phyloP scores from a whole-genome alignment of 1,140 invertebrate species.

The Condylostylus longicornis region DNA sequence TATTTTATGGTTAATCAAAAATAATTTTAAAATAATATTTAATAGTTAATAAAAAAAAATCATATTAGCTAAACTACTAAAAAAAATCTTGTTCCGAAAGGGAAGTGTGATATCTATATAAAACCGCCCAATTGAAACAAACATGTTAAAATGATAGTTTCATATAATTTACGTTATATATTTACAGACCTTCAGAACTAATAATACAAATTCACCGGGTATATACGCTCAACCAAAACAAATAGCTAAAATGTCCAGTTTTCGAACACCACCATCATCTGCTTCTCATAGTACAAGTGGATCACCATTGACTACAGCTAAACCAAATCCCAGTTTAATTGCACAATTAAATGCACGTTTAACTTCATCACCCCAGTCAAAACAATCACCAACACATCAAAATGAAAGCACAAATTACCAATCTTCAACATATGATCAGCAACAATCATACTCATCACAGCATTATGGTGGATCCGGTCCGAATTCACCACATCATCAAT shows the following conservation, averaged over 20 bases:
- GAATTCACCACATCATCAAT: conserved; percentile 7
- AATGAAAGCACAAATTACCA: conserved; percentile 1
- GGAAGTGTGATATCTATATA: no score
- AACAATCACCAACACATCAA: no score
- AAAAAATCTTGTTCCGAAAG: no score
- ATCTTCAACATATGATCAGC: conserved; percentile 10
- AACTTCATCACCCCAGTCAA: conserved; percentile 19
- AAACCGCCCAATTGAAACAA: no score
- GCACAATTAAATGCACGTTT: conserved; percentile 30
- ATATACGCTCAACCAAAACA: conserved; percentile 31
- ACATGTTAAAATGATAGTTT: no score
- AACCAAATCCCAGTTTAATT: conserved; percentile 29
- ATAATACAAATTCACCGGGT: conserved; percentile 17
- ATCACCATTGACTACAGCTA: conserved; percentile 27
- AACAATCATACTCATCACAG: conserved; percentile 6
- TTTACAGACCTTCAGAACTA: conserved; percentile 27
- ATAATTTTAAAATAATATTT: no score
- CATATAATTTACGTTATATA: conserved; percentile 11
- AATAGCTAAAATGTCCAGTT: conserved; percentile 29
- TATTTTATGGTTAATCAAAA: no score
- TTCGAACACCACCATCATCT: no score
- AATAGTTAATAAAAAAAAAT: no score
- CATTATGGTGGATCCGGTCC: conserved; percentile 19
- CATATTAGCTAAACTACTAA: no score
- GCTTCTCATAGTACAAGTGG: conserved; percentile 24